Base-by-base conservation (phyloP, 2,888 invertebrate species). In the Parnassius glacialis region DNA sequence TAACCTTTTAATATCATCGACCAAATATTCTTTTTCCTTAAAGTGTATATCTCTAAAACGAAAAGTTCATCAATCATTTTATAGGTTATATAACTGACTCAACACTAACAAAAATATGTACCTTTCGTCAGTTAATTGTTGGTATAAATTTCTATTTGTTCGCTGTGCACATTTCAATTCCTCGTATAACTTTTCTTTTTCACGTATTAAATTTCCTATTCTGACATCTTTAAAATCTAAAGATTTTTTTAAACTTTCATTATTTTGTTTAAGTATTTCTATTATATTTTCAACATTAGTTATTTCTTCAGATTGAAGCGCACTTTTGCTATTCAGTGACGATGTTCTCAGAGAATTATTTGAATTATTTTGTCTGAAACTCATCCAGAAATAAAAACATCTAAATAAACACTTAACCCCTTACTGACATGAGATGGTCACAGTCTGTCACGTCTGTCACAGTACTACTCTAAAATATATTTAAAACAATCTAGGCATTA, bases 101-200 rank as follows among this genome's bases (percentile, higher is more conserved):
- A 43, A 43, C 34, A n/a, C 42, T 2, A 13, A 53, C 41, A 53
- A 53, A 25, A 20, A 12, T 13, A 13, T 59, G 56, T 67, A 80
- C 73, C 92, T 84, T 78, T 93, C 93, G 67, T 93, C 92, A 65
- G 90, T 84, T 66, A 93, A 75, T 75, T 93, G 93, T 77, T 92
- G 90, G 67, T 86, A 83, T 64, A 93, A 71, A 70, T 82, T 89
- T 67, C 80, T 81, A 64, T 87, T 92, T 9, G 84, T 86, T 69
- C 92, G 79, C 72, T 86, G 89, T 53, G 87, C 84, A 69, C 84
- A 88, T 68, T 90, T 85, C 47, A 93, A 73, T 71, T 93, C 92
- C 12, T 83, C 68, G 11, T 81, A 78, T 34, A 93, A 68, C 72
- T 90, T 90, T 70, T 92, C 92, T 70, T 93, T 93, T 68, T 93